phyloP scores from a whole-genome alignment of 2,113 vertebrate genomes.

The Sturnira hondurensis region DNA sequence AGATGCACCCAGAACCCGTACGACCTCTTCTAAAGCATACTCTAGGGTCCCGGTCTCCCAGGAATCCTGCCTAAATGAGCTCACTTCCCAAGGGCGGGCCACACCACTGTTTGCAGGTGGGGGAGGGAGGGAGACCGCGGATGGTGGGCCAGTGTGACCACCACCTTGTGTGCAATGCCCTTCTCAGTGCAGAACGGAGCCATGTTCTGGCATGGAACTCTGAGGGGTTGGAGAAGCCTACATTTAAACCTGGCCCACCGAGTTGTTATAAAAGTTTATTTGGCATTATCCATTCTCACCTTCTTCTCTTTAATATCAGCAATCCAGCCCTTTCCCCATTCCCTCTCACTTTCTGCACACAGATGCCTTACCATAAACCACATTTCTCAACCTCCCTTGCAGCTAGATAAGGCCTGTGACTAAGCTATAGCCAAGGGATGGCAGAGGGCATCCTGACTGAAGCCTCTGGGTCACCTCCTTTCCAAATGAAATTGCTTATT shows the following conservation, averaged over 20 bases:
- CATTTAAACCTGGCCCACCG: not conserved
- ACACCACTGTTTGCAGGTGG: not conserved
- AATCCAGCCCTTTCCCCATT: not conserved
- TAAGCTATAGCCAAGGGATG: not conserved
- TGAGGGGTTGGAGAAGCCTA: not conserved
- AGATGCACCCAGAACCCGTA: not conserved
- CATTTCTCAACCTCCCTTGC: not conserved
- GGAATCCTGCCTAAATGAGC: not conserved
- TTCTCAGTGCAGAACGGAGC: not conserved
- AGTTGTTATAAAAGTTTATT: not conserved
- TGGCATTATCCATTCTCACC: not conserved
- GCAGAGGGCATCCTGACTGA: not conserved
- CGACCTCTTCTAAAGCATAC: not conserved
- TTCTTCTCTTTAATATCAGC: not conserved
- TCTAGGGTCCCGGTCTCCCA: not conserved
- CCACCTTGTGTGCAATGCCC: not conserved
- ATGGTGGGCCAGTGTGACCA: not conserved
- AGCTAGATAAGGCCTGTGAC: not conserved
- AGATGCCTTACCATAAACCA: not conserved
- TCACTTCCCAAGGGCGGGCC: not conserved
- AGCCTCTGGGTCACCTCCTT: not conserved
- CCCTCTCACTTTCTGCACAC: not conserved
- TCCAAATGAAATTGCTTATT: not conserved
- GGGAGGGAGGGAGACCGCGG: fast-evolving
- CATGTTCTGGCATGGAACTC: not conserved